A percentile compares a stretch with the other conserved stretches of the same genome.
Conservation (phyloP, 2,888 invertebrate genomes). For the Drosophila mimetica region DNA sequence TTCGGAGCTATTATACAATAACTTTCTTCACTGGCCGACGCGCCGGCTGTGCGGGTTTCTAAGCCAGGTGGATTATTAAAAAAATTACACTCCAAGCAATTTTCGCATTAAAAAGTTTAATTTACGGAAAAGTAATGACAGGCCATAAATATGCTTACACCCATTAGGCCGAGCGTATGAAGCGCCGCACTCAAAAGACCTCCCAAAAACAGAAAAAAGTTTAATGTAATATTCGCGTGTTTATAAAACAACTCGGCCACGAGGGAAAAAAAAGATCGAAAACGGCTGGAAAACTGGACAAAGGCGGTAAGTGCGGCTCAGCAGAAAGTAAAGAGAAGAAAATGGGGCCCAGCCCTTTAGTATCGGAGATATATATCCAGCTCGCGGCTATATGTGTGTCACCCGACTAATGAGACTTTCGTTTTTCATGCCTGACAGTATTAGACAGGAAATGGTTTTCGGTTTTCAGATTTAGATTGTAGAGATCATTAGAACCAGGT, state of each 20-base stretch:
- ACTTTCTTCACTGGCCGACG: slow-evolving; percentile 62
- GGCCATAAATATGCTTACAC: slow-evolving; percentile 73
- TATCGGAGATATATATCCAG: slow-evolving; percentile 12
- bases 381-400: slow-evolving; percentile 33
- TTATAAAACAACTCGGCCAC: slow-evolving; percentile 69
- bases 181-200: slow-evolving; percentile 23
- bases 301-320: slow-evolving; percentile 58
- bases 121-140: slow-evolving; percentile 78
- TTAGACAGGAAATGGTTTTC: slow-evolving; percentile 67
- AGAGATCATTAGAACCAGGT: slow-evolving; percentile 69
- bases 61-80: slow-evolving; percentile 58
- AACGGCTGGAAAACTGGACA: slow-evolving; percentile 57
- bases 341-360: slow-evolving; percentile 57
- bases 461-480: slow-evolving; percentile 24
- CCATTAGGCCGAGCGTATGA: slow-evolving; percentile 62
- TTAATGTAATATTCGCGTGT: slow-evolving; percentile 78
- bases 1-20: slow-evolving; percentile 64
- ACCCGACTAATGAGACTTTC: slow-evolving; percentile 59
- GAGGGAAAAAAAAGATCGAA: slow-evolving; percentile 12
- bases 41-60: slow-evolving; percentile 42
- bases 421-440: slow-evolving; percentile 60
- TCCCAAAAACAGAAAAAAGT: slow-evolving; percentile 49
- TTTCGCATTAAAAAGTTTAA: slow-evolving; percentile 80
- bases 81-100: slow-evolving; percentile 71
- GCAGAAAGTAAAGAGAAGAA: slow-evolving; percentile 26